Conservation (phyloP, 2,888 invertebrate species). For the Bombylius discolor region DNA sequence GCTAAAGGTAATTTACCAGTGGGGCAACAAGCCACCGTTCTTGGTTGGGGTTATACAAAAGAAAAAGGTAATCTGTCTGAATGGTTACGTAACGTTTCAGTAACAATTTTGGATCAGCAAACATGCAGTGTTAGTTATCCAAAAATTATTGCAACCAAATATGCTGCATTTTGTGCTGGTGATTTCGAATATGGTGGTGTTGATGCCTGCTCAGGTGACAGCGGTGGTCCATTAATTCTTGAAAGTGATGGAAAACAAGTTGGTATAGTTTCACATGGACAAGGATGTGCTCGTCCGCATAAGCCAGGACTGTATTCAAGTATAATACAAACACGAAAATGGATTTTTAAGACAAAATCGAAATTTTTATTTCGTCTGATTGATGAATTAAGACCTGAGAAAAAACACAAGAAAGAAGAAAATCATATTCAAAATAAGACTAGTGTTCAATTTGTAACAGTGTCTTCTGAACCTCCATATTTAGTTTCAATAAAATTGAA, state of each 20-base stretch:
- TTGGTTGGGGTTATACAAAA: neutral
- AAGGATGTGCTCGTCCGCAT: neutral
- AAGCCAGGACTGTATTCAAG: neutral
- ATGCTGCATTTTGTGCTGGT: neutral
- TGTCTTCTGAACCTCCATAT: neutral
- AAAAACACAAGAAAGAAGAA: too few relatives aligned
- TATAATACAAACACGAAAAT: neutral
- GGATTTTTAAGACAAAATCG: neutral
- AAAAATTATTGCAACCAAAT: too few relatives aligned
- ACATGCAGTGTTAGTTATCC: too few relatives aligned
- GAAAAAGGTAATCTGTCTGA: neutral
- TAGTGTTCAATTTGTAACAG: too few relatives aligned
- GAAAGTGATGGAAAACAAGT: neutral
- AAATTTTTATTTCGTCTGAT: neutral
- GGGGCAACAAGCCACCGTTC: neutral
- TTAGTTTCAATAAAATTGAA: neutral
- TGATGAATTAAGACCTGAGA: too few relatives aligned
- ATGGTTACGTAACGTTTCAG: neutral
- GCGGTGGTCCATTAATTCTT: neutral
- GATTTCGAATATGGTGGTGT: neutral
- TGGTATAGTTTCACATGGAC: neutral
- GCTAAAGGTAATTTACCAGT: too few relatives aligned
- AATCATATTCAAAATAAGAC: too few relatives aligned
- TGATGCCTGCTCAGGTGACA: neutral
- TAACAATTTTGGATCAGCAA: neutral